Conservation (phyloP, 2,888 invertebrate genomes). For the Drosophila setosimentum region DNA sequence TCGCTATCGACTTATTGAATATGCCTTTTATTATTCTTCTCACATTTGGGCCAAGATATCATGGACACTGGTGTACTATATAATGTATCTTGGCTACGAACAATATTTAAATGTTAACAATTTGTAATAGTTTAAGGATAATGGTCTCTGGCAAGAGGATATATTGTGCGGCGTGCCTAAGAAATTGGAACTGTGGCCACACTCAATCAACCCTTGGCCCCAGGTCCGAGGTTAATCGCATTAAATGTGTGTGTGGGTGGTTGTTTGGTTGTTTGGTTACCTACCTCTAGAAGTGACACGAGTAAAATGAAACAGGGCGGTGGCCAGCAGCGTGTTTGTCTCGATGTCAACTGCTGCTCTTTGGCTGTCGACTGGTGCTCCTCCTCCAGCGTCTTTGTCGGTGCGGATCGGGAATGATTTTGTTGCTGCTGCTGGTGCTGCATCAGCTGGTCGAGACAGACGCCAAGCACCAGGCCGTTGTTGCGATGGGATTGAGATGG, state of each 20-base stretch:
- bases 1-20: neutral
- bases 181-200: constrained; percentile 22
- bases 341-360: constrained; percentile 86
- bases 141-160: neutral
- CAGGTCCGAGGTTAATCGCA: constrained; percentile 49
- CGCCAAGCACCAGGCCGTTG: constrained; percentile 70
- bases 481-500: constrained; percentile 47
- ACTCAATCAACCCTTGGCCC: constrained; percentile 65
- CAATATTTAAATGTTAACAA: neutral
- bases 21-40: neutral
- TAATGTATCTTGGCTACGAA: neutral
- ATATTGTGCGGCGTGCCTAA: neutral
- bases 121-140: neutral
- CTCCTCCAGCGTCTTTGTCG: constrained; percentile 21
- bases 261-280: constrained; percentile 70
- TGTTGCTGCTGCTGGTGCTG: constrained; percentile 35
- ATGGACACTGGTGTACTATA: neutral
- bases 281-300: constrained; percentile 97
- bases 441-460: constrained; percentile 75
- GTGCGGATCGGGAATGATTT: neutral
- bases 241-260: constrained; percentile 37
- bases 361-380: neutral
- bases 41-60: neutral
- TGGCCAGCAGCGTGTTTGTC: constrained; percentile 97
- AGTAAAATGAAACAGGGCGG: constrained; percentile 97